A percentile compares a stretch with the other conserved stretches of the same genome.
phyloP scores from a whole-genome alignment of 2,888 invertebrate genomes.

The Polymixis flavicincta region DNA sequence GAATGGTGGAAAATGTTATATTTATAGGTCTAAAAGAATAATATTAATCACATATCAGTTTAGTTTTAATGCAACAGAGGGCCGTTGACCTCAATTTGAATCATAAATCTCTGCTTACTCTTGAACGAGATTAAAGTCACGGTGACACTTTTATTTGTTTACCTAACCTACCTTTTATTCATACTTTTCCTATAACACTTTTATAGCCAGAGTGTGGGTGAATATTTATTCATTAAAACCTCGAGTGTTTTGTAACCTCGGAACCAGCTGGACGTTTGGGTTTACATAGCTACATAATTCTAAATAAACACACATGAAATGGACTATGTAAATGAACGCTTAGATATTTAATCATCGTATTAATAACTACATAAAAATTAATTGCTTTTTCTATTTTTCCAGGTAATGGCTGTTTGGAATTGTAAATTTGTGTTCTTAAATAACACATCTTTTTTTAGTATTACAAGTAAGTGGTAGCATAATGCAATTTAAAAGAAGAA shows the following conservation, averaged over 20 bases:
- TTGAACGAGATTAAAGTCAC: slow-evolving; percentile 8
- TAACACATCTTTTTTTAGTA: background rate
- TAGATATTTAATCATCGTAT: background rate
- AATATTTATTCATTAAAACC: background rate
- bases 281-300: background rate
- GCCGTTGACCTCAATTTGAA: slow-evolving; percentile 17
- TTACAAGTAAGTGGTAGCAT: slow-evolving; percentile 14
- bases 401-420: slow-evolving; percentile 52
- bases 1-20: background rate
- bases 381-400: slow-evolving; percentile 38
- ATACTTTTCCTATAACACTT: background rate
- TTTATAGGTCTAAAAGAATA: background rate
- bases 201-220: background rate
- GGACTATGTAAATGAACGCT: background rate
- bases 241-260: background rate
- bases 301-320: background rate
- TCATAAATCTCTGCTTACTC: slow-evolving; percentile 22
- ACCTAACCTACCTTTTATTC: background rate
- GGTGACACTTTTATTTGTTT: slow-evolving; percentile 40
- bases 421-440: background rate
- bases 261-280: background rate
- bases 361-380: background rate
- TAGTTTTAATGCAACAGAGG: background rate
- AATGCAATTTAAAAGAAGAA: background rate
- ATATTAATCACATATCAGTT: background rate